phyloP scores from a whole-genome alignment of 2,113 vertebrate species.

The Myodes glareolus region DNA sequence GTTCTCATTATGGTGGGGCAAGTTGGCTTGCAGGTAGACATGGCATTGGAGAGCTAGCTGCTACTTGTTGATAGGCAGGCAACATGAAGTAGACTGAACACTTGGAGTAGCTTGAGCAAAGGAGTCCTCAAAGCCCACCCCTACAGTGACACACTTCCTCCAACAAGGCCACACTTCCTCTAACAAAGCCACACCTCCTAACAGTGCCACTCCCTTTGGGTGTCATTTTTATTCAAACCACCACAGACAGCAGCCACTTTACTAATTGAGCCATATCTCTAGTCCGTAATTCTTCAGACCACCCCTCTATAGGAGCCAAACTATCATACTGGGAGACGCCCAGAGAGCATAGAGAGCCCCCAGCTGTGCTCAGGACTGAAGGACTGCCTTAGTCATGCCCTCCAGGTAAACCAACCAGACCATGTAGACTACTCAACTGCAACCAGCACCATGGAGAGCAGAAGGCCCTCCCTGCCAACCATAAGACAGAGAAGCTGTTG shows the following conservation, averaged over 20 bases:
- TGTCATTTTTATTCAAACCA: too few species aligned
- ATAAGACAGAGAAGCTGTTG: not conserved
- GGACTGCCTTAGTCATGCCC: not conserved
- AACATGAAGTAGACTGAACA: too few species aligned
- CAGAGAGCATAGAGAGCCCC: not conserved
- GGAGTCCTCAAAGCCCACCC: too few species aligned
- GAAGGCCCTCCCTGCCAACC: not conserved
- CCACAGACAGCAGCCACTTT: not conserved
- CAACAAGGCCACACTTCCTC: too few species aligned
- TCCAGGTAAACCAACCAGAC: not conserved
- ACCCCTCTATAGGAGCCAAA: not conserved
- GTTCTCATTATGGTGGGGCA: too few species aligned
- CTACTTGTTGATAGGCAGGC: too few species aligned
- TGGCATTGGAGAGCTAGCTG: too few species aligned
- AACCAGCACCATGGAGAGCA: not conserved
- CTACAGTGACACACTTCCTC: too few species aligned
- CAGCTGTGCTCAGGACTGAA: not conserved
- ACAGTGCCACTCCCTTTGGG: too few species aligned
- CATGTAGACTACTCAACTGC: not conserved
- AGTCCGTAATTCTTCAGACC: not conserved
- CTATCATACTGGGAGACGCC: not conserved
- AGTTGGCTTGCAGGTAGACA: too few species aligned
- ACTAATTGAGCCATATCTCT: not conserved
- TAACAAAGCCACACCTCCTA: too few species aligned
- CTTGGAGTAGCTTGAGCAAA: too few species aligned